Evolutionary conservation across 2,113 vertebrate genomes (phyloP).

Genomic region (Hassar affinis): DNA sequence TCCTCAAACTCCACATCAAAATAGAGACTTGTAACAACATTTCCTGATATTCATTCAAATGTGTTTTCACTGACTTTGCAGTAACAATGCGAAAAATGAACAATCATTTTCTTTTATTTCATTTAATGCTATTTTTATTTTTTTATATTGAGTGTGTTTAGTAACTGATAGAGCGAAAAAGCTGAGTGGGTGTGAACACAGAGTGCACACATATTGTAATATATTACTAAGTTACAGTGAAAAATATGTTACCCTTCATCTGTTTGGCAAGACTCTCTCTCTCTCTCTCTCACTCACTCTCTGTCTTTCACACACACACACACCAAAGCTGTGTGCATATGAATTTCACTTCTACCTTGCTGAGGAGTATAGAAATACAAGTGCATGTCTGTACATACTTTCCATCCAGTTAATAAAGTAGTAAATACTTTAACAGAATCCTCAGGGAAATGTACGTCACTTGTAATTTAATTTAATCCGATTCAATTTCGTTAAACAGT

Average conservation of each 20-base stretch:
- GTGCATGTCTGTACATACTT: background rate
- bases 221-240: background rate
- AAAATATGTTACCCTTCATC: background rate
- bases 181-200: background rate
- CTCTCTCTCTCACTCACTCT: background rate
- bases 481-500: background rate
- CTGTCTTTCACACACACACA: background rate
- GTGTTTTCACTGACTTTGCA: background rate
- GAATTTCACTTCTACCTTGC: background rate
- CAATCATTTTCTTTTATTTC: too few species aligned
- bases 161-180: background rate
- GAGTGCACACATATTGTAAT: background rate
- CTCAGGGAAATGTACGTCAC: background rate
- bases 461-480: slow-evolving; percentile 3
- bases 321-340: slow-evolving; percentile 4
- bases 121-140: background rate
- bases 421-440: slow-evolving; percentile 6
- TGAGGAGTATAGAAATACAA: background rate
- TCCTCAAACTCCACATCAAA: background rate
- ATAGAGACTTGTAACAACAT: background rate
- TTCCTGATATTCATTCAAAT: background rate
- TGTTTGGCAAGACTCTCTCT: background rate
- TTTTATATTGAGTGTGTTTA: background rate
- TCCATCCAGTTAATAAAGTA: background rate
- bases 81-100: background rate